Base-by-base conservation (phyloP, 2,113 vertebrate genomes). In the Collichthys lucidus region DNA sequence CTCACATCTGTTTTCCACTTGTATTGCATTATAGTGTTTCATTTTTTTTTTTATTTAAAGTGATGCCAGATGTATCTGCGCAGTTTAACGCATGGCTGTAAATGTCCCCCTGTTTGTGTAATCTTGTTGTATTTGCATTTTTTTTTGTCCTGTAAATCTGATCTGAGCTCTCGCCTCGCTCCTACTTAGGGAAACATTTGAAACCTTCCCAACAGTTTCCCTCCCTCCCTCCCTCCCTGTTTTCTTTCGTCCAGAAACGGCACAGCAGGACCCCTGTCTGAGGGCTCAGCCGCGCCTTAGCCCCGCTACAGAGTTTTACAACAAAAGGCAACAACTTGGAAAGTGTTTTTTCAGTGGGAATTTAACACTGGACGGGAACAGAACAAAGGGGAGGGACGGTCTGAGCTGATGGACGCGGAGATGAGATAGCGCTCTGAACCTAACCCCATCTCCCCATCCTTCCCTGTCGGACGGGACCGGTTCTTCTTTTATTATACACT, bases 311-410 rank as follows among this genome's bases (percentile, higher is more conserved):
- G 64, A 85, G 52, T 79, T 85, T 86, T 66, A 82, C 87, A 82
- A 83, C 79, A 61, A 85, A 84, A 86, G 59, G 49, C 79, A 75
- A 88, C 77, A 77, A 76, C 71, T 83, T 63, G 79, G 84, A 89
- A 66, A 75, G 80, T 67, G 82, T 73, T 77, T 83, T 83, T 76
- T 63, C 79, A 22, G 73, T 0, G 55, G 83, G 79, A 84, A 59
- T 77, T 57, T 55, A 87, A 82, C 83, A 19, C 29, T 44, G 86
- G 40, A 81, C 73, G 64, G 77, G 84, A 60, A 53, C 64, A 74
- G 86, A 75, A 89, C 74, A 80, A 84, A 92, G 89, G 90, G 93
- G 92, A 91, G 92, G 93, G 90, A 65, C 90, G 63, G 69, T 70
- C 56, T 60, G 83, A 47, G 87, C 81, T 86, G 91, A 93, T 95